Base-by-base conservation (phyloP, 2,888 invertebrate genomes). In the Leptopilina syphax region DNA sequence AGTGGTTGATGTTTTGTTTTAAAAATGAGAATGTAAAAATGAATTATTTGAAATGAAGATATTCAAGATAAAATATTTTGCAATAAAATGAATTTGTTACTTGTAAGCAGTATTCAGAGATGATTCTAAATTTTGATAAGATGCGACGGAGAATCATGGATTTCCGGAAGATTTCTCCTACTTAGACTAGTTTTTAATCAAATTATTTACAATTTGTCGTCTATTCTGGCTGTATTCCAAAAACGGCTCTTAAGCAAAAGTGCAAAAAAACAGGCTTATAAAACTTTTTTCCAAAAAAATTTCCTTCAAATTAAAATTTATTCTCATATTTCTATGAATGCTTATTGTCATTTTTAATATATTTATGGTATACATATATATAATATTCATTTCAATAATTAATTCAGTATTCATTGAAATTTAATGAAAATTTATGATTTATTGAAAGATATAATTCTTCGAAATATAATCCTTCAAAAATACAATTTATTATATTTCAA, bases 151-250 rank as follows among this genome's bases (percentile, higher is more conserved):
- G 18, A 63, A 63, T 9, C 18, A 63, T 18, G 24, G 9, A 63
- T 63, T 63, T 63, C 63, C 63, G 18, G 63, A 24, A 18, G 18
- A 24, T 63, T 63, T 63, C 9, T 63, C 24, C 63, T 63, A 63
- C 63, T 63, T 63, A 63, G 63, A 63, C 63, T 63, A 63, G 18
- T 63, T 63, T 63, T 63, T 63, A 63, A 63, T 63, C 63, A 18
- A 63, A 63, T 63, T 63, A 63, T 63, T 63, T 63, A 63, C 63
- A 63, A 63, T 63, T 63, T 63, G 63, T 63, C 63, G 63, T 24
- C 63, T n/a, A 63, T 24, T 63, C n/a, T 63, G 63, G 63, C 63
- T 7, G 63, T 9, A 3, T 18, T 63, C 63, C 63, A 63, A 63
- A 63, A 63, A 24, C n/a, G 1, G 6, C 63, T 63, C 63, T 63